These are phyloP conservation scores for Apamea epomidion DNA, from an alignment of 2,888 invertebrate species.

Conservation along the genomic window DNA sequence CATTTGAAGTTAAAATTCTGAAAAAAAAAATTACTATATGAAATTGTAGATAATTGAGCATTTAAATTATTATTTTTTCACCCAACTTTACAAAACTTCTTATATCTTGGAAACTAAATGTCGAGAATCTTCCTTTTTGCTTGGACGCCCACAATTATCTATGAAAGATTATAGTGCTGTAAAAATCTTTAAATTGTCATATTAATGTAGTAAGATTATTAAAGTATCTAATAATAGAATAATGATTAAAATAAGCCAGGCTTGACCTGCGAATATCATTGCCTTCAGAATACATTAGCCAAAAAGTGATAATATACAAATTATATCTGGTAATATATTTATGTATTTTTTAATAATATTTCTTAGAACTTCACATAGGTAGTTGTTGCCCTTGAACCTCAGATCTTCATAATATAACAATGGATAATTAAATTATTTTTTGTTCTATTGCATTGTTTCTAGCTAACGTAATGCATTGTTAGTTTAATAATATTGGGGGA, in stretches of 20 bases:
- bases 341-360: neutral
- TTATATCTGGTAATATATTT: neutral
- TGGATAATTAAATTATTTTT: neutral
- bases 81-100: too few species aligned
- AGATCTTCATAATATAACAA: constrained; percentile 11
- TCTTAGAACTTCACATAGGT: neutral
- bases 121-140: too few species aligned
- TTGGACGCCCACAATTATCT: neutral
- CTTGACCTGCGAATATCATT: neutral
- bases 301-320: neutral
- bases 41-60: too few species aligned
- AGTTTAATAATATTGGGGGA: neutral
- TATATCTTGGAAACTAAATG: too few species aligned
- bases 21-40: too few species aligned
- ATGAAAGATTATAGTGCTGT: neutral
- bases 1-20: too few species aligned
- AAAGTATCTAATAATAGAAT: neutral
- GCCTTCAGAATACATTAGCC: neutral
- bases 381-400: constrained; percentile 13
- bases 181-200: constrained; percentile 8
- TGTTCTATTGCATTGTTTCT: neutral
- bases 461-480: neutral
- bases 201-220: neutral
- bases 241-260: neutral
- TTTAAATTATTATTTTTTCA: too few species aligned